Percentiles rank a stretch among this genome's conserved stretches.
Conservation (phyloP, 35 echinoderm and acorn worm genomes). For the Heliocidaris erythrogramma region DNA sequence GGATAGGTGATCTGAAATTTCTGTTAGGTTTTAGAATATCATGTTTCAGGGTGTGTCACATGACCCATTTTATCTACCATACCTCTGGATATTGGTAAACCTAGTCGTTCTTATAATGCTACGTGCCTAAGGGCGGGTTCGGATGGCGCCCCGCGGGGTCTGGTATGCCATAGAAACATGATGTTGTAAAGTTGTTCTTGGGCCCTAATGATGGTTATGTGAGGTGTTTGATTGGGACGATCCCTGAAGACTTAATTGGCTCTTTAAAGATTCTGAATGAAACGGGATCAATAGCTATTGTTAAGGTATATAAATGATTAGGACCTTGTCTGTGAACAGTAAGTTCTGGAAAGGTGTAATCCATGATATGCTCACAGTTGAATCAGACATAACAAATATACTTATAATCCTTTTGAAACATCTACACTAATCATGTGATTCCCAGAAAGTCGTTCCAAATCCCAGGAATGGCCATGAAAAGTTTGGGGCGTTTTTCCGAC, state of each 20-base stretch:
- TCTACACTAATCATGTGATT: too few species aligned
- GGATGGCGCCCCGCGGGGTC: background rate
- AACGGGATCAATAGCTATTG: background rate
- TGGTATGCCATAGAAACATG: conserved; percentile 17
- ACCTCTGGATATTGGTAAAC: background rate
- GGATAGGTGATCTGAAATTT: background rate
- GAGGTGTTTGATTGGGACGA: background rate
- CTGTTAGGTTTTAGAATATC: background rate
- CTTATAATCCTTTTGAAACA: too few species aligned
- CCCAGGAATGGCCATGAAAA: too few species aligned
- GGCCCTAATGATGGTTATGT: background rate
- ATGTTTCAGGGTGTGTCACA: conserved; percentile 22
- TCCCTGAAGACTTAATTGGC: background rate
- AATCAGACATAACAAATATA: too few species aligned
- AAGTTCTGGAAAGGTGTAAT: background rate
- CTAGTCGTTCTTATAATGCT: background rate
- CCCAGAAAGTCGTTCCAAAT: too few species aligned
- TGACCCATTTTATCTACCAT: conserved; percentile 23
- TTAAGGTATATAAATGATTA: background rate
- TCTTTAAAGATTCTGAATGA: background rate
- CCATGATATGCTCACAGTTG: too few species aligned
- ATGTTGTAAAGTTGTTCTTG: background rate
- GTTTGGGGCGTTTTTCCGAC: too few species aligned
- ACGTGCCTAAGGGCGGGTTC: conserved; percentile 16
- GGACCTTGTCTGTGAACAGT: background rate